phyloP scores from a whole-genome alignment of 2,797 vertebrate species.

The Crocodylus rhombifer region DNA sequence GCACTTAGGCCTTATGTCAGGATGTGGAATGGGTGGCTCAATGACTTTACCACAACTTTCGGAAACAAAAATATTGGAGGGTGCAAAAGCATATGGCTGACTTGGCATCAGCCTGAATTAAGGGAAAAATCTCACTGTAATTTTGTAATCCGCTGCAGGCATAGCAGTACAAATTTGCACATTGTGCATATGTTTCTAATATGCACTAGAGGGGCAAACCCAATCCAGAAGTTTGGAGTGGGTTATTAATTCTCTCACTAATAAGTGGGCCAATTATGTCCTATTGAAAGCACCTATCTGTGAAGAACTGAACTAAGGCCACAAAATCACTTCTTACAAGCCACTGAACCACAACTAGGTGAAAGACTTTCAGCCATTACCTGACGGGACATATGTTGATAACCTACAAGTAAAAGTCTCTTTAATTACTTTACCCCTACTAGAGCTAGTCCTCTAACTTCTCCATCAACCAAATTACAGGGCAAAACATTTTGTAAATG shows the following conservation, averaged over 20 bases:
- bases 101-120: neutral
- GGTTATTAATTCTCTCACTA: neutral
- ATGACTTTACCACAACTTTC: neutral
- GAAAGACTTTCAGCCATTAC: neutral
- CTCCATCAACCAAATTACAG: constrained; percentile 42
- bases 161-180: neutral
- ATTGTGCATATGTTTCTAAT: neutral
- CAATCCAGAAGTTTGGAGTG: neutral
- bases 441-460: constrained; percentile 28
- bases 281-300: neutral
- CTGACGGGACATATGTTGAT: neutral
- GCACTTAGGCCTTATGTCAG: neutral
- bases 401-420: neutral
- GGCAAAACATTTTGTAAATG: constrained; percentile 54
- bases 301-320: neutral
- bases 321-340: neutral
- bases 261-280: neutral
- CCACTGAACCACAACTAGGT: neutral
- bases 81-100: neutral
- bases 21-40: neutral
- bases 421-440: neutral
- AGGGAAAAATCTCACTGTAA: neutral
- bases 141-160: neutral
- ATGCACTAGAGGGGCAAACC: neutral
- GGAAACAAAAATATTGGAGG: neutral